Percentiles rank a stretch among this genome's conserved stretches.
Evolutionary conservation across 2,797 vertebrate species (phyloP).

Genomic region (Labeo calbasu): DNA sequence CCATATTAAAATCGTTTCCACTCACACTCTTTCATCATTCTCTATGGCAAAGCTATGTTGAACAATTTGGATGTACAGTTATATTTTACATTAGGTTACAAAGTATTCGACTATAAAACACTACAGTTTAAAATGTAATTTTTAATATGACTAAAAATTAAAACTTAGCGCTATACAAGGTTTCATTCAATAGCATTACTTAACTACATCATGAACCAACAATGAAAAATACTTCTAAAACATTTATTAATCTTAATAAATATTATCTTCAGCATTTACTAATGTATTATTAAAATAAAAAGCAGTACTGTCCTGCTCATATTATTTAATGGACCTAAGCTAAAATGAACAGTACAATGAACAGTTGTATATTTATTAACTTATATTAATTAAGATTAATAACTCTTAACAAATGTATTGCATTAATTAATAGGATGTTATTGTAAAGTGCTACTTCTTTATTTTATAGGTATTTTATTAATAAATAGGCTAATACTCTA

Average conservation of each 20-base stretch:
- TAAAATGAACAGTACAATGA: neutral
- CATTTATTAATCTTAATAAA: neutral
- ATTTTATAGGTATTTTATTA: neutral
- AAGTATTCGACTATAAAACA: neutral
- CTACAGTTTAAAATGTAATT: neutral
- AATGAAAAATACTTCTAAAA: neutral
- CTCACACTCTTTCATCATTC: conserved; percentile 60
- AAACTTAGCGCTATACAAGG: neutral
- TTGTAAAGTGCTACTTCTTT: neutral
- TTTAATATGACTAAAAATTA: neutral
- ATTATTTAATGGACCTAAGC: neutral
- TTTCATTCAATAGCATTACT: neutral
- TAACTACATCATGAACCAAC: neutral
- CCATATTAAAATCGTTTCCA: conserved; percentile 24
- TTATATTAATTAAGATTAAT: neutral
- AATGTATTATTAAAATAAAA: neutral
- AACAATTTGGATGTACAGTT: neutral
- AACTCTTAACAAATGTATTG: neutral
- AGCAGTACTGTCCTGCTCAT: neutral
- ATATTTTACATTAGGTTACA: neutral
- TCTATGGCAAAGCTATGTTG: conserved; percentile 25
- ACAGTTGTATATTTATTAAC: neutral
- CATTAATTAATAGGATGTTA: neutral
- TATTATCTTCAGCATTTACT: neutral
- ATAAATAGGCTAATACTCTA: neutral